Evolutionary conservation across 2,888 invertebrate species (phyloP), one percentile per base, ranked within the genome.

Genomic region (Phragmatobia fuliginosa): DNA sequence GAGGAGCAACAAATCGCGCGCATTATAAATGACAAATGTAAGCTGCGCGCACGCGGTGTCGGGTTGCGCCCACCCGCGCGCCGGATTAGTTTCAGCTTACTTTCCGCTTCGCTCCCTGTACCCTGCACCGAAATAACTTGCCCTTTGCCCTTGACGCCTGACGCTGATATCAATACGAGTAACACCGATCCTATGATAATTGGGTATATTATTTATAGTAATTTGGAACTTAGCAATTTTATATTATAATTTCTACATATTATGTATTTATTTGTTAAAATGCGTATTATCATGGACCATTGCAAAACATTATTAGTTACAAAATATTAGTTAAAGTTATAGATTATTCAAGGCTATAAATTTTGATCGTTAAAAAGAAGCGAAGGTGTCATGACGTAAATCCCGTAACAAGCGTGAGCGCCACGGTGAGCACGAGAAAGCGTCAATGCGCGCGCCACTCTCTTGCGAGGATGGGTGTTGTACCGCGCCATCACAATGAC

Each of bases 1-100:
- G 92, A 92, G 90, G 90, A 91, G 91, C 94, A 94, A 94, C 94
- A 95, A 95, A 95, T 95, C 94, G 94, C 94, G 90, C 90, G 94
- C 93, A 94, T 95, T 94, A 94, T 93, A 92, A 93, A 94, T 94
- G 95, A 95, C 95, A 95, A 95, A 95, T 94, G 94, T 94, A 92
- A 93, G 92, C 89, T 87, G 90, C 87, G 90, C 91, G 91, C 87
- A 84, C 87, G 89, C 90, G 92, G 94, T 94, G 94, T 94, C 88
- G 88, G 88, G 89, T 94, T 92, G 91, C 94, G 94, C 88, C 94
- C 94, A 94, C 95, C 94, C 94, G 90, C 90, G 88, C 88, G 88
- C 87, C 88, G 88, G 90, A 94, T 94, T 94, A 94, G 92, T 92
- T 93, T 93, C 94, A 91, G 88, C 91, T 94, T 94, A 92, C 93